phyloP scores from a whole-genome alignment of 2,113 vertebrate species.

The Centrocercus urophasianus region DNA sequence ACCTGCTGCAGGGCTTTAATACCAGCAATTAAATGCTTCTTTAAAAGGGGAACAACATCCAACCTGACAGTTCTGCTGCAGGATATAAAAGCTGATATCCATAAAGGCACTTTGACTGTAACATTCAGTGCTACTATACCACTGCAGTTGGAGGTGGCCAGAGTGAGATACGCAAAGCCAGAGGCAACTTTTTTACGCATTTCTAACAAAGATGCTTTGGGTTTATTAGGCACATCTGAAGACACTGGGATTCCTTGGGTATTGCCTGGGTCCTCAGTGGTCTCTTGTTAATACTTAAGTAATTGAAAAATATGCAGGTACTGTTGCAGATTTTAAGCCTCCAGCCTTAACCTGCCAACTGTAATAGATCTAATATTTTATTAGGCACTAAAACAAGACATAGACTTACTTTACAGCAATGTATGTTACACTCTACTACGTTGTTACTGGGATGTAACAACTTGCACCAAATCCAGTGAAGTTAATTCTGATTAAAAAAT shows the following conservation, averaged over 20 bases:
- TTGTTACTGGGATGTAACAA: background rate
- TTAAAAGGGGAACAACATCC: background rate
- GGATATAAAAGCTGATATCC: background rate
- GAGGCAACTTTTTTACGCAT: background rate
- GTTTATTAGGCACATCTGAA: background rate
- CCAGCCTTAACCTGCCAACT: background rate
- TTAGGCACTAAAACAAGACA: background rate
- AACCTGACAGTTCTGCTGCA: background rate
- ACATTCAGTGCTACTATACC: background rate
- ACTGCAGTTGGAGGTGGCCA: background rate
- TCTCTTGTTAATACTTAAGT: background rate
- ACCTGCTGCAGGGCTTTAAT: background rate
- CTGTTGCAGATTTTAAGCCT: background rate
- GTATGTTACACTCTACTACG: background rate
- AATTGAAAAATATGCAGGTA: constrained; percentile 7
- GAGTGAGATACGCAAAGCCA: background rate
- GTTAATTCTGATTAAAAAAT: no score
- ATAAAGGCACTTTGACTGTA: accelerated
- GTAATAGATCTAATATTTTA: constrained; percentile 9
- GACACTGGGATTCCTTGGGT: background rate
- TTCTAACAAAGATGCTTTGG: background rate
- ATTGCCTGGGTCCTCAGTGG: background rate
- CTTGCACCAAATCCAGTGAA: background rate
- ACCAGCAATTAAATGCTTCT: background rate
- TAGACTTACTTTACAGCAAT: background rate